These are phyloP conservation scores for Rhipidura dahli DNA, from an alignment of 2,113 vertebrate genomes.

Conservation along the genomic window DNA sequence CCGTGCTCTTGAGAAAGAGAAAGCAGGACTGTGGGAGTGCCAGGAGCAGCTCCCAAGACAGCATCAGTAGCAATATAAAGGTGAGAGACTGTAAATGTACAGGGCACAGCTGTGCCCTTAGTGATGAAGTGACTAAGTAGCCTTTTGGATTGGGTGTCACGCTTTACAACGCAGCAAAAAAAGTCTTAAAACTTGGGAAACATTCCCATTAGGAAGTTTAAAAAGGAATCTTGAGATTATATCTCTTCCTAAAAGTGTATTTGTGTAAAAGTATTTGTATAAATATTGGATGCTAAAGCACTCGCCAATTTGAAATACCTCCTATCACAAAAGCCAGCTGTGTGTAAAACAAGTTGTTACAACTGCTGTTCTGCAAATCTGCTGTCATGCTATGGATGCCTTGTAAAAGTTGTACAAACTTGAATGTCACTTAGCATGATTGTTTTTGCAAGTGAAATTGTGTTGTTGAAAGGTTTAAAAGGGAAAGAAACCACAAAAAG, in stretches of 20 bases:
- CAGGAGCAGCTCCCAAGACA: neutral
- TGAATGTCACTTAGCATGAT: neutral
- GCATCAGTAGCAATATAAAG: neutral
- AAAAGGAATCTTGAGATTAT: neutral
- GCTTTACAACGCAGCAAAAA: neutral
- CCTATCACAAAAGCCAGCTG: neutral
- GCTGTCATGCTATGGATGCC: neutral
- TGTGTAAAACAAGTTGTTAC: neutral
- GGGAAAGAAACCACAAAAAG: neutral
- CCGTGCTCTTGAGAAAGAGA: fast-evolving
- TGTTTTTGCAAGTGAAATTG: neutral
- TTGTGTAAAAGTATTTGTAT: no score
- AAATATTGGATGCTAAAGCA: neutral
- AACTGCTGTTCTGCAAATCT: neutral
- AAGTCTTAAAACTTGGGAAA: neutral
- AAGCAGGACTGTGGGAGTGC: fast-evolving
- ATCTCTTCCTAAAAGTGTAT: neutral
- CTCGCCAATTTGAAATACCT: neutral
- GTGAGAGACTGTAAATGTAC: neutral
- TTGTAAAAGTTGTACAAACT: neutral
- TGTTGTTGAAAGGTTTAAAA: neutral
- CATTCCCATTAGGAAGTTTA: fast-evolving
- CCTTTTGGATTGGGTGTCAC: neutral
- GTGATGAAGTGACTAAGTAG: neutral
- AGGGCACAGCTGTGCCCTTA: neutral